A percentile compares a stretch with the other conserved stretches of the same genome.
Conservation (phyloP, 2,113 vertebrate species). For the Scalopus aquaticus region DNA sequence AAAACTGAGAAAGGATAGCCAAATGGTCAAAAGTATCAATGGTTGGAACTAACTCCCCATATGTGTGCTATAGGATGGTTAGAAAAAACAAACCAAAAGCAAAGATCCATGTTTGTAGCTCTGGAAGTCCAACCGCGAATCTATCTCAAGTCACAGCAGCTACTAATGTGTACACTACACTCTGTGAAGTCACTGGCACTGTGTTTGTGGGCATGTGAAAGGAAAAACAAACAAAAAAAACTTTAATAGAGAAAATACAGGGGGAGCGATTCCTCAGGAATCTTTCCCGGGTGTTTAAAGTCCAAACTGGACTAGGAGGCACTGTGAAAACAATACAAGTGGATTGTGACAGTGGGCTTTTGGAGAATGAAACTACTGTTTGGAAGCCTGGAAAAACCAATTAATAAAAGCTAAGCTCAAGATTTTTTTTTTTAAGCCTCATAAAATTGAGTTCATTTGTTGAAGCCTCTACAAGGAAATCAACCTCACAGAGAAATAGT, state of each 20-base stretch:
- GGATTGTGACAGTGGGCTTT: not conserved
- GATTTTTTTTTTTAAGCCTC: not conserved
- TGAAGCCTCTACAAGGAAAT: constrained; percentile 8
- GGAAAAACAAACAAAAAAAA: not conserved
- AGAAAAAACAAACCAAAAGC: constrained; percentile 15
- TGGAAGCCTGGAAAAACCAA: not conserved
- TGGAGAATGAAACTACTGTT: constrained; percentile 37
- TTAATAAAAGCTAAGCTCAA: constrained; percentile 45
- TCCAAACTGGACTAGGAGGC: not conserved
- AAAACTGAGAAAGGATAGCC: not conserved
- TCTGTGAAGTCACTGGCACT: constrained; percentile 34
- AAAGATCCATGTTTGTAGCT: not conserved
- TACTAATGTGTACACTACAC: not conserved
- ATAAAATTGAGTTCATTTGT: constrained; percentile 38
- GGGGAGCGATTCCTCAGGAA: not conserved
- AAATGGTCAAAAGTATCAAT: constrained; percentile 37
- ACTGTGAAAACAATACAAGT: constrained; percentile 53
- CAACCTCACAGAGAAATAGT: constrained; percentile 30
- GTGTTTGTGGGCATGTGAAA: not conserved
- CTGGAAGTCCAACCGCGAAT: constrained; percentile 54
- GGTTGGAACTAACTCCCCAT: constrained; percentile 45
- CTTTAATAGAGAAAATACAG: constrained; percentile 41
- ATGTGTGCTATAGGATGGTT: not conserved
- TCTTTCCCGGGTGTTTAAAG: constrained; percentile 31
- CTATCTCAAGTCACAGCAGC: not conserved